Base-by-base conservation (phyloP, 2,888 invertebrate species). In the Subacronicta megacephala region DNA sequence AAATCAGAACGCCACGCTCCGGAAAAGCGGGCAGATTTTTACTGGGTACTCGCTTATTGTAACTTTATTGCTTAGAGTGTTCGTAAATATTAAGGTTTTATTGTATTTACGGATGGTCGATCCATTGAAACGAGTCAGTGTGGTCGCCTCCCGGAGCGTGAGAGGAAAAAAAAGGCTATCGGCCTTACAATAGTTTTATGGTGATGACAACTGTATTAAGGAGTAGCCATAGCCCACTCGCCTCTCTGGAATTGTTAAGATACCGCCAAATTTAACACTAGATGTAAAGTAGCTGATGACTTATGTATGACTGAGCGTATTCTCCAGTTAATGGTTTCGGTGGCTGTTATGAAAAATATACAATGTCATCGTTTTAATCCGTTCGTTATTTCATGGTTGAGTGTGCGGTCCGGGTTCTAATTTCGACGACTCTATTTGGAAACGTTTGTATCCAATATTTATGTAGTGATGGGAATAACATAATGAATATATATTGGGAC, bases 21-120 rank as follows among this genome's bases (percentile, higher is more conserved):
- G 67, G 74, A 82, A 85, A 83, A 83, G 76, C 78, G 77, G 80
- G 82, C 80, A 56, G 56, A 57, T 84, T 88, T 88, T 89, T 85
- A 89, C 85, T 72, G 56, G 81, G 88, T 89, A 89, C 88, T 87
- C 77, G 81, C 85, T 90, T 85, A 90, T 91, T 91, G 90, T 90
- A 85, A 85, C 83, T 92, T 90, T 90, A 92, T 91, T 89, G 88
- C 87, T 86, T 73, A 78, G 81, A 89, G 88, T 84, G 82, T 90
- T 83, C 88, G 89, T 93, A 90, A 93, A 93, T 93, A 93, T 89
- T 84, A 87, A 84, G 60, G 83, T 90, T 93, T 93, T 92, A 93
- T 93, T 92, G 85, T 93, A 88, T 93, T 93, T 92, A 90, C 89
- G 84, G 83, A 90, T 88, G 88, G 90, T 36, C 56, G 87, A 86